phyloP scores from a whole-genome alignment of 2,888 invertebrate genomes.

The Bedellia somnulentella region DNA sequence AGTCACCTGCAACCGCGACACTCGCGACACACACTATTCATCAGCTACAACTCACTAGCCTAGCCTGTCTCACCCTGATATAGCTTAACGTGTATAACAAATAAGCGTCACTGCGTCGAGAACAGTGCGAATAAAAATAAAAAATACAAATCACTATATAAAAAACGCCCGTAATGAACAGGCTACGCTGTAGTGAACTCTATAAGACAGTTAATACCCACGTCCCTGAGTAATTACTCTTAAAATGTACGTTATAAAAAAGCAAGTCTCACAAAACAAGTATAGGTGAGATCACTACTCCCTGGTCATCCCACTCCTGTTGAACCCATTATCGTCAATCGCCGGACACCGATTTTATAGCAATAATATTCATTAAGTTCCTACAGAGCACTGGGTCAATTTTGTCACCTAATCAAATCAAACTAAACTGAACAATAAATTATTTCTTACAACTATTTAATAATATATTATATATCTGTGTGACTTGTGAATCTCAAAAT shows the following conservation, averaged over 20 bases:
- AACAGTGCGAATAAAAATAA: slow-evolving; percentile 22
- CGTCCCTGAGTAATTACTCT: no score
- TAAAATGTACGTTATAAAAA: slow-evolving; percentile 20
- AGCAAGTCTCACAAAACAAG: slow-evolving; percentile 41
- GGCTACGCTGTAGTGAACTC: no score
- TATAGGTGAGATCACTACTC: no score
- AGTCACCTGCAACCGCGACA: slow-evolving; percentile 43
- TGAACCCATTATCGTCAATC: slow-evolving; percentile 25
- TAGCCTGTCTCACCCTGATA: no score
- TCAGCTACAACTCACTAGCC: no score
- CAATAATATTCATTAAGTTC: slow-evolving; percentile 60
- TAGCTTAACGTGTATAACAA: no score
- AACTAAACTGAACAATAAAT: slow-evolving; percentile 58
- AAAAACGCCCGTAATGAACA: no score
- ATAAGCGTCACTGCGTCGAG: slow-evolving; percentile 11
- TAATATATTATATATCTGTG: slow-evolving; percentile 38
- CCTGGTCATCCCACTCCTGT: slow-evolving; percentile 42
- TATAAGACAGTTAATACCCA: no score
- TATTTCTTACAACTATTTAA: slow-evolving; percentile 58
- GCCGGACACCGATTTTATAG: slow-evolving; percentile 33
- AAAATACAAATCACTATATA: slow-evolving; percentile 48
- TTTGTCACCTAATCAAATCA: slow-evolving; percentile 56
- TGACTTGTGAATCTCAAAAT: slow-evolving; percentile 44
- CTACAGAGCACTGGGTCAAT: slow-evolving; percentile 49
- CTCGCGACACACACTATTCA: no score